Evolutionary conservation across 2,113 vertebrate species (phyloP).

Genomic region (Sporophila hypoxantha): DNA sequence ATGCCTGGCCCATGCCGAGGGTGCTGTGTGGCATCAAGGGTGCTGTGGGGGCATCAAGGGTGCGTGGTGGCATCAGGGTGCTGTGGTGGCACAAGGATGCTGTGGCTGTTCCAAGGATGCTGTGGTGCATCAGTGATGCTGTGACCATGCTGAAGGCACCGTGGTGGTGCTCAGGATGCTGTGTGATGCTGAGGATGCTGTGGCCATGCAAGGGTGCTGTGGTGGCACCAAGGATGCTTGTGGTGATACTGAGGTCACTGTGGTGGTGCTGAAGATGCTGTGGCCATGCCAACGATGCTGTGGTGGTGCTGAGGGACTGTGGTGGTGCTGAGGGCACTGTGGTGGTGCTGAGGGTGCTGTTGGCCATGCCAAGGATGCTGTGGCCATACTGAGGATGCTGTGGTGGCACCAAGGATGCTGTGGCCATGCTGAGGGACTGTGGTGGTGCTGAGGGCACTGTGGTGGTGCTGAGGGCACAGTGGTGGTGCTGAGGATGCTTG

Average conservation of each 20-base stretch:
- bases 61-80: not conserved
- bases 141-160: fast-evolving
- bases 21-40: not conserved
- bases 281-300: too few relatives aligned
- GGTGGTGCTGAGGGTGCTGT: not conserved
- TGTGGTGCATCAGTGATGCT: not conserved
- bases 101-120: too few relatives aligned
- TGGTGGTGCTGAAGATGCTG: too few relatives aligned
- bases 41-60: too few relatives aligned
- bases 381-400: fast-evolving
- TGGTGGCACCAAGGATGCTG: fast-evolving
- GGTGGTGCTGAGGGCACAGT: fast-evolving
- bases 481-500: fast-evolving
- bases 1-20: too few relatives aligned
- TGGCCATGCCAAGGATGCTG: fast-evolving
- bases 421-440: fast-evolving
- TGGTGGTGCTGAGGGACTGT: fast-evolving
- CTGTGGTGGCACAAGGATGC: too few relatives aligned
- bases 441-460: fast-evolving
- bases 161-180: too few relatives aligned
- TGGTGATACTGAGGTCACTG: too few relatives aligned
- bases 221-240: fast-evolving
- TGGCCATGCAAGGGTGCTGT: fast-evolving
- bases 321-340: too few relatives aligned
- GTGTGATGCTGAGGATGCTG: too few relatives aligned